Conservation (phyloP, 2,113 vertebrate genomes). For the Mobula hypostoma region DNA sequence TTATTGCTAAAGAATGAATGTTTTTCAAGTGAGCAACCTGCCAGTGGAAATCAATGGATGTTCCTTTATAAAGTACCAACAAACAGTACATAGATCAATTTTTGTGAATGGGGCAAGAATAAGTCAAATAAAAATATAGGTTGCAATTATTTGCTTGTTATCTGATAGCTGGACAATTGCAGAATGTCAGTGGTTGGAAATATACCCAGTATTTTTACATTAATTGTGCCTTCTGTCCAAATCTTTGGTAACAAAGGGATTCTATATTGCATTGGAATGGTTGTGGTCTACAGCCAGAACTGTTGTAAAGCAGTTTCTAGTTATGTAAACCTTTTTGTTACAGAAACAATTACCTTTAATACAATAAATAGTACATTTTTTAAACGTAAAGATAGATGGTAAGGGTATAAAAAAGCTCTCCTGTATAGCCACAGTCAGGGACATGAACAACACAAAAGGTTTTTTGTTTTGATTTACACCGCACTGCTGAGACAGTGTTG, state of each 20-base stretch:
- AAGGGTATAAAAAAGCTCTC: background rate
- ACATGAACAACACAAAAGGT: background rate
- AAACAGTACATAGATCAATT: background rate
- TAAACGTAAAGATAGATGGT: background rate
- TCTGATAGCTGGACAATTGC: background rate
- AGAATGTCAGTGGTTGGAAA: background rate
- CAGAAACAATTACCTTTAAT: background rate
- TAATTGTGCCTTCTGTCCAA: background rate
- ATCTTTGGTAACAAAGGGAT: background rate
- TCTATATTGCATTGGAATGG: background rate
- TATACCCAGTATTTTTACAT: background rate
- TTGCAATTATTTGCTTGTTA: too few species aligned
- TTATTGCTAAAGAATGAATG: background rate
- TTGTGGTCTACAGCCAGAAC: background rate
- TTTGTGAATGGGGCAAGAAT: background rate
- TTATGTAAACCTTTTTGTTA: background rate
- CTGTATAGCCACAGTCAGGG: background rate
- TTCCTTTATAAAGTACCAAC: background rate
- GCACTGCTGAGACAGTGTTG: background rate
- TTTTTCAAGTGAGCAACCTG: background rate
- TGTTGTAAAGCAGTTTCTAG: background rate
- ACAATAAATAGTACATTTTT: background rate
- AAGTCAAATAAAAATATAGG: too few species aligned
- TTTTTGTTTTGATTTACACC: background rate
- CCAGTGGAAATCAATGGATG: background rate